Evolutionary conservation across 2,888 invertebrate genomes (phyloP), one percentile per base, ranked within the genome.

Genomic region (Entomobrya multifasciata): DNA sequence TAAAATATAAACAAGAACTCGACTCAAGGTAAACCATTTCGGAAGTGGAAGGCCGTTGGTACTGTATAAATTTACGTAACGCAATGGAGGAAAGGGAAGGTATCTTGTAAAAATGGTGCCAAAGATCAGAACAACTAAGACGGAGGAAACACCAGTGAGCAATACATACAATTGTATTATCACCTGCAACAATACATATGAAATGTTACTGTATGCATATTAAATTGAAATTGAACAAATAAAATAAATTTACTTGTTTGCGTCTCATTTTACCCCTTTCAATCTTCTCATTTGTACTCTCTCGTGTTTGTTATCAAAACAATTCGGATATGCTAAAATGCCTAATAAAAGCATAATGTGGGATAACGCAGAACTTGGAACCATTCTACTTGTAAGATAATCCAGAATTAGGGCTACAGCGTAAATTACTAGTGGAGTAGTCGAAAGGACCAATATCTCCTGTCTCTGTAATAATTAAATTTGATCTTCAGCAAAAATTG

Each of bases 11-110:
- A 49, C 27, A 72, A 72, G 27, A 25, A 72, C 25, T 25, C 22
- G 20, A 15, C 72, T 72, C 72, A 72, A 49, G n/a, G 49, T 72
- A 72, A 49, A 72, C 47, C 47, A 49, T 44, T 41, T 70, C 44
- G 70, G 44, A 49, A 25, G 13, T 22, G 52, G 27, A 6, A 49
- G 27, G n/a, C 13, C 70, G 47, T 47, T 11, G 11, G 44, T 17
- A 15, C 4, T 47, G 10, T 22, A 20, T 2, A 70, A 47, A 47
- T 70, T 25, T 47, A 49, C 15, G 30, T 72, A 49, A 15, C 15
- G 15, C 47, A 47, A 1, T 62, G 62, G 30, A 44, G 72, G 25
- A 72, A 72, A 0, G 0, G 72, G 49, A n/a, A 72, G 25, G 72
- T 25, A 72, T 20, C 15, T 5, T 8, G 49, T 11, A 47, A 72